These are phyloP conservation scores for Atrichornis clamosus DNA, from an alignment of 2,113 vertebrate genomes.

Conservation along the genomic window DNA sequence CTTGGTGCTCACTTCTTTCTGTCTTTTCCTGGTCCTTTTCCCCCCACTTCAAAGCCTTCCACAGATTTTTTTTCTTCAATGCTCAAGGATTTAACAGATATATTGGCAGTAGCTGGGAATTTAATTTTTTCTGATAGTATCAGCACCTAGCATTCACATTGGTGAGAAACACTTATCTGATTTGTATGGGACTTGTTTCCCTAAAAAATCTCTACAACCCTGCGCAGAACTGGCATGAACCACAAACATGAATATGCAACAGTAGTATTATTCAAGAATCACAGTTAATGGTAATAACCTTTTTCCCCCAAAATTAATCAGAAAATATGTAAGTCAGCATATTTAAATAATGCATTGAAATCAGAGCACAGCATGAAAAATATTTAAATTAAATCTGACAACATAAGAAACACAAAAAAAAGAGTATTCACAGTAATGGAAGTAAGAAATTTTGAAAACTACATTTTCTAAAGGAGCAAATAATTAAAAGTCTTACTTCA, in stretches of 20 bases:
- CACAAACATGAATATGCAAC: conserved; percentile 34
- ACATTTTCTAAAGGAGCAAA: conserved; percentile 18
- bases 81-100: neutral
- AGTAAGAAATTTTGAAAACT: conserved; percentile 34
- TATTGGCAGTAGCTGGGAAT: neutral
- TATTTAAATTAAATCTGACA: conserved; percentile 50
- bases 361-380: conserved; percentile 34
- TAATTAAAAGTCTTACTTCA: conserved; percentile 31
- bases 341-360: conserved; percentile 56
- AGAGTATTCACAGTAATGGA: neutral
- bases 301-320: neutral
- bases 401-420: neutral
- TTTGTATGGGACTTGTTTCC: neutral
- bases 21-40: neutral
- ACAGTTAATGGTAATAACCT: conserved; percentile 25
- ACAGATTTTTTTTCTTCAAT: neutral
- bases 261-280: conserved; percentile 14
- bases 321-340: conserved; percentile 52
- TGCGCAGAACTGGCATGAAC: neutral
- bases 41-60: neutral
- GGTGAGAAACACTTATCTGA: neutral
- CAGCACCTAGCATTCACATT: neutral
- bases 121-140: neutral
- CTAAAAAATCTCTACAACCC: neutral
- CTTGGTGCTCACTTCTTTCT: neutral